Evolutionary conservation across 2,888 invertebrate genomes (phyloP), one percentile per base, ranked within the genome.

Genomic region (Watsonalla binaria): DNA sequence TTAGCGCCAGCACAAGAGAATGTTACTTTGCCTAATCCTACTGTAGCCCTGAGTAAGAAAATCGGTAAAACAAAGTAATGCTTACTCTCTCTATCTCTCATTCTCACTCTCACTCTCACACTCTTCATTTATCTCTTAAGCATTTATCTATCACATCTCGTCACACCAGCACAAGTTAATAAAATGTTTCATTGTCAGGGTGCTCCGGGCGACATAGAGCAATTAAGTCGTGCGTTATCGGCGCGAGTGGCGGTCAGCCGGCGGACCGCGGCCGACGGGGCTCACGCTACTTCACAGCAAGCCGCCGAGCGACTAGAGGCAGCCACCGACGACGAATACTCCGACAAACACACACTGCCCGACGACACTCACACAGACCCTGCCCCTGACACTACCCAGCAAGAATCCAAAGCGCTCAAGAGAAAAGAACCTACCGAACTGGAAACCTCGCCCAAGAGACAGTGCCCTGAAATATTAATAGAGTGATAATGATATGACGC

Each of bases 391-490:
- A 42, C 5, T 8, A 42, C 42, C 42, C 8, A 11, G 9, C 9
- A 62, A 74, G 13, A 15, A 37, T 5, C 35, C 48, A 2, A 49
- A 37, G 15, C 48, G 37, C 5, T 49, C 37, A 37, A 49, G 70
- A 75, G 83, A 71, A 89, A 78, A 80, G 90, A 89, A 59, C 80
- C 84, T 5, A 69, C 65, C 7, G 81, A 78, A 13, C 82, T 83
- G 34, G 83, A 82, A 57, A 80, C 79, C 0, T 77, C 84, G n/a
- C 80, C 86, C 37, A 90, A 90, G 75, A 84, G 89, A 86, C 90
- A 80, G 76, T 87, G 90, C 70, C 83, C 85, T 35, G 74, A 86
- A 39, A 77, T 79, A 63, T 57, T 80, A 65, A 82, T 80, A 74
- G 82, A 87, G 72, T 86, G 84, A 84, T 74, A 66, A 57, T 54